These are phyloP conservation scores for Eupithecia tripunctaria DNA, from an alignment of 2,888 invertebrate species.

Conservation along the genomic window DNA sequence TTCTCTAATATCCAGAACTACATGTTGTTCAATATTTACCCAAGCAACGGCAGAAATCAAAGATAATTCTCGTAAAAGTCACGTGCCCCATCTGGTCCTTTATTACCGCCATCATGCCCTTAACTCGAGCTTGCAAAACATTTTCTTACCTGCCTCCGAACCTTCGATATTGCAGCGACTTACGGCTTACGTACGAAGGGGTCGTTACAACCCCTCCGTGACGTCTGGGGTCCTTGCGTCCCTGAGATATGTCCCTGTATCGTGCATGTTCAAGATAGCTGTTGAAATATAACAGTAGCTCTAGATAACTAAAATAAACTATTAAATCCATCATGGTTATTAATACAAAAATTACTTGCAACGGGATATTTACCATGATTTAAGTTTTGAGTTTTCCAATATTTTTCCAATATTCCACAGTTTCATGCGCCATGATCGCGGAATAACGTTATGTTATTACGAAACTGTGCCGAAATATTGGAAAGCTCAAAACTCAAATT, in stretches of 20 bases:
- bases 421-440: too few relatives aligned
- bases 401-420: too few relatives aligned
- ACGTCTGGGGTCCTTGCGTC: not conserved
- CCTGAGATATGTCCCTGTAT: not conserved
- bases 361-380: too few relatives aligned
- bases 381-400: too few relatives aligned
- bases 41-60: not conserved
- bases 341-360: too few relatives aligned
- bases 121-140: constrained; percentile 41
- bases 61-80: constrained; percentile 13
- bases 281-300: not conserved
- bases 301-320: too few relatives aligned
- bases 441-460: too few relatives aligned
- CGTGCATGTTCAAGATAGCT: not conserved
- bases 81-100: constrained; percentile 41
- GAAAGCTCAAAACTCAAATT: too few relatives aligned
- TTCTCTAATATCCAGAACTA: not conserved
- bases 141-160: constrained; percentile 65
- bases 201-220: constrained; percentile 23
- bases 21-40: not conserved
- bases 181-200: constrained; percentile 60
- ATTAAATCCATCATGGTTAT: too few relatives aligned
- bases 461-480: too few relatives aligned
- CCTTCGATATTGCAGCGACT: constrained; percentile 61
- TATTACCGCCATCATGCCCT: constrained; percentile 47